Evolutionary conservation across 2,113 vertebrate genomes (phyloP), one percentile per base, ranked within the genome.

Genomic region (Sylvia atricapilla): DNA sequence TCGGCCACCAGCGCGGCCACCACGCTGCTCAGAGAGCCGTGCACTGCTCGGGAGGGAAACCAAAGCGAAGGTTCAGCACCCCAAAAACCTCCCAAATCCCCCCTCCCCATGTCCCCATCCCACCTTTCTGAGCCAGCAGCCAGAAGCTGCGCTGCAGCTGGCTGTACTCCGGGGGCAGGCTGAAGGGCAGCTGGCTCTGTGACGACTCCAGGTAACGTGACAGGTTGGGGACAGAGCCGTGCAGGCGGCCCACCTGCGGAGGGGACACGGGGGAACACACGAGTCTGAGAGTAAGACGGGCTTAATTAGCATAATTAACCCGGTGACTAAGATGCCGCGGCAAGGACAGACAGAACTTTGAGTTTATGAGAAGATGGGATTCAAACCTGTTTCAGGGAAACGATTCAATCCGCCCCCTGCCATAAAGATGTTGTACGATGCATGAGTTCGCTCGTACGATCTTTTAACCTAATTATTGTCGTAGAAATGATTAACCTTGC

Each of bases 121-220:
- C 93, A 99, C 99, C 98, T 96, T 98, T 98, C 88, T 99, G 98
- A 3, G 99, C 99, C 74, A 98, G 94, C 3, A 84, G 56, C 96
- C 98, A 99, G 97, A 99, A 98, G 87, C 98, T 98, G 90, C 98
- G 97, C 96, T 99, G 99, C 63, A 99, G 96, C 93, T 99, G 98
- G 93, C 97, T 97, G 53, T 98, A 98, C 91, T 99, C 99, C 1
- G 97, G 96, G 9, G 98, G 98, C 14, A 98, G 97, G 41, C 98
- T 90, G 39, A 98, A 98, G 76, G 98, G 96, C 14, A 98, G 98
- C 4, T 98, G 98, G 93, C 98, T 98, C 87, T 98, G 98, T 88
- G 98, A 98, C 0, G 98, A 86, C 95, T 99, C 99, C 81, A 99
- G 97, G 67, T 99, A 98, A 35, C 98, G 98, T 0, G 99, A 99